Evolutionary conservation across 2,888 invertebrate species (phyloP).

Genomic region (Syrista parreyssii): DNA sequence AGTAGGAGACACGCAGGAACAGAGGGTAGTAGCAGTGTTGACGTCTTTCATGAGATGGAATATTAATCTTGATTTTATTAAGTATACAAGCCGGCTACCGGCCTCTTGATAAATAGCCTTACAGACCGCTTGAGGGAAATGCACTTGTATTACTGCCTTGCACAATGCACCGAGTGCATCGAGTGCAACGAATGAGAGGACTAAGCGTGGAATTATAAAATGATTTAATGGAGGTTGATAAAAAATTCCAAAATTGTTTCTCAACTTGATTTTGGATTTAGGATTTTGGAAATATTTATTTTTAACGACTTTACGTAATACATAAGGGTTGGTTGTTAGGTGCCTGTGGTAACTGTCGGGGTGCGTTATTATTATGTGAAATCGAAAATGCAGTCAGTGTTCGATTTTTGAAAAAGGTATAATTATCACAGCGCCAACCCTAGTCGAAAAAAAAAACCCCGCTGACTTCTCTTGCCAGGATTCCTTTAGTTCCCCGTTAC

Average conservation of each 20-base stretch:
- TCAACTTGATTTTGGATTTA: too few relatives aligned
- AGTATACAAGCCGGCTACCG: conserved; percentile 19
- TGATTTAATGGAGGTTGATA: background rate
- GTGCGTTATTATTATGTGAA: background rate
- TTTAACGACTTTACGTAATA: background rate
- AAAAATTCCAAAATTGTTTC: too few relatives aligned
- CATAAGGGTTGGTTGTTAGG: background rate
- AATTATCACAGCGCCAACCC: conserved; percentile 46
- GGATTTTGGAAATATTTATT: background rate
- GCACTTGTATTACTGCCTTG: background rate
- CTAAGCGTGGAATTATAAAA: background rate
- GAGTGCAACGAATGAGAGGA: background rate
- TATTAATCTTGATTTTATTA: conserved; percentile 60
- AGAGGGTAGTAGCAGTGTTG: conserved; percentile 23
- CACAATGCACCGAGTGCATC: background rate
- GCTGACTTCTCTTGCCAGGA: background rate
- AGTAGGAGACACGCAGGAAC: conserved; percentile 17
- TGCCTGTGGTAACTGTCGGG: background rate
- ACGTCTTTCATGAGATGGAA: conserved; percentile 46
- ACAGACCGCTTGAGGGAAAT: background rate
- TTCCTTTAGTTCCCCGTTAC: conserved; percentile 1
- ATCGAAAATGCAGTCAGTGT: background rate
- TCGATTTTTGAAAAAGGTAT: conserved; percentile 25
- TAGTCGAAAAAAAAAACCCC: conserved; percentile 1
- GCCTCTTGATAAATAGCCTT: background rate